Base-by-base conservation (phyloP, 2,113 vertebrate genomes). In the Zapus hudsonius region DNA sequence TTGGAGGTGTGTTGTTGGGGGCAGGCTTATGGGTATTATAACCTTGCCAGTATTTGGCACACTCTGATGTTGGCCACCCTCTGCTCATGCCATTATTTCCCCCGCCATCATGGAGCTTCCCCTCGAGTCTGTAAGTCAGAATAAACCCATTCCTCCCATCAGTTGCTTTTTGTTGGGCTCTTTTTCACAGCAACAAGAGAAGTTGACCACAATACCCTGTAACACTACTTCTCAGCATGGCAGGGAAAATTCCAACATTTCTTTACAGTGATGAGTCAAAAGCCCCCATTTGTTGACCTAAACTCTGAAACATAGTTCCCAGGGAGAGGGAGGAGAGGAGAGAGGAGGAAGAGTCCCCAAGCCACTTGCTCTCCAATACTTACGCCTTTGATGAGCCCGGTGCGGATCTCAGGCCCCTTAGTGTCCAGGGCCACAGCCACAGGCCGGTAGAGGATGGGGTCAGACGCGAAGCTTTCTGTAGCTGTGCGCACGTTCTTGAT, bases 331-430 rank as follows among this genome's bases (percentile, higher is more conserved):
- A 64, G 3, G 27, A 64, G 10, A 64, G 25, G 63, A 11, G 9
- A 63, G 22, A 63, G 9, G 61, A 20, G 27, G 9, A 27, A 5
- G 10, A 64, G 25, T 2, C 9, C 2, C 69, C 11, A 10, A 64
- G 64, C 64, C 31, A 33, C 70, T 40, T 42, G 38, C 36, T 9
- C 19, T 25, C 69, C 38, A 15, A 86, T 92, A 97, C 99, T 99
- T 97, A 99, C 99, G 74, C 99, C 99, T 95, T 99, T 99, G 98
- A 99, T 99, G 72, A 99, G 99, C 93, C 99, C 99, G 20, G 99
- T 99, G 94, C 99, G 98, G 97, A 99, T 99, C 98, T 99, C 99
- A 69, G 99, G 99, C 96, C 99, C 99, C 97, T 99, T 99, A 52
- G 99, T 99, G 97, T 99, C 99, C 97, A 99, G 97, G 92, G 99